Evolutionary conservation across 2,113 vertebrate genomes (phyloP).

Genomic region (Grallaria varia): DNA sequence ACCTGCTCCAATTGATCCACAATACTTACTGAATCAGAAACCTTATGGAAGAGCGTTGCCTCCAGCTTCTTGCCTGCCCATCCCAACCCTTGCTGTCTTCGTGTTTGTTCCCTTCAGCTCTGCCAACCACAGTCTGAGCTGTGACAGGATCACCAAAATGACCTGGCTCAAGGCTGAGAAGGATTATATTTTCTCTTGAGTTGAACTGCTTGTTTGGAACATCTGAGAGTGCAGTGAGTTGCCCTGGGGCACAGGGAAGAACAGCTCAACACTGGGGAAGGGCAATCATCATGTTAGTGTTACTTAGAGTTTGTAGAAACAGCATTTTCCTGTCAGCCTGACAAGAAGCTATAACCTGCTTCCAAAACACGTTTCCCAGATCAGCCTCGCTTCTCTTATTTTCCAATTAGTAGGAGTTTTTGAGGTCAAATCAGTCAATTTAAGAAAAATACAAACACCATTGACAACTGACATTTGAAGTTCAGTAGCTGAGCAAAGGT

Average conservation of each 20-base stretch:
- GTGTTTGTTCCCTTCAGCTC: not conserved
- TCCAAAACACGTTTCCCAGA: not conserved
- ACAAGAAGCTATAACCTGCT: not conserved
- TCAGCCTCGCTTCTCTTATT: not conserved
- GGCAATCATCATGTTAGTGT: fast-evolving
- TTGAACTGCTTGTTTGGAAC: not conserved
- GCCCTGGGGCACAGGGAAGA: not conserved
- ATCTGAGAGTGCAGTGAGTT: fast-evolving
- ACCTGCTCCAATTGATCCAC: not conserved
- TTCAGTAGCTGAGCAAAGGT: not conserved
- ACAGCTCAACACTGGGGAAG: fast-evolving
- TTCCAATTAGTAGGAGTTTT: not conserved
- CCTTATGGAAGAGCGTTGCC: not conserved
- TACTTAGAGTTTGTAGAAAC: not conserved
- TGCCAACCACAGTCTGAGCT: not conserved
- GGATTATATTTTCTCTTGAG: not conserved
- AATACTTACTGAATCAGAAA: not conserved
- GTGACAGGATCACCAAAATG: not conserved
- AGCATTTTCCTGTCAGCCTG: not conserved
- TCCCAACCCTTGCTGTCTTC: not conserved
- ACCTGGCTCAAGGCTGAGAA: not conserved
- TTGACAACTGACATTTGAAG: not conserved
- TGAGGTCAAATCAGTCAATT: not conserved
- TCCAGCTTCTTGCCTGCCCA: not conserved
- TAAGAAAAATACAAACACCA: not conserved